These are phyloP conservation scores for Anguilla rostrata DNA, from an alignment of 2,113 vertebrate genomes.

Conservation along the genomic window DNA sequence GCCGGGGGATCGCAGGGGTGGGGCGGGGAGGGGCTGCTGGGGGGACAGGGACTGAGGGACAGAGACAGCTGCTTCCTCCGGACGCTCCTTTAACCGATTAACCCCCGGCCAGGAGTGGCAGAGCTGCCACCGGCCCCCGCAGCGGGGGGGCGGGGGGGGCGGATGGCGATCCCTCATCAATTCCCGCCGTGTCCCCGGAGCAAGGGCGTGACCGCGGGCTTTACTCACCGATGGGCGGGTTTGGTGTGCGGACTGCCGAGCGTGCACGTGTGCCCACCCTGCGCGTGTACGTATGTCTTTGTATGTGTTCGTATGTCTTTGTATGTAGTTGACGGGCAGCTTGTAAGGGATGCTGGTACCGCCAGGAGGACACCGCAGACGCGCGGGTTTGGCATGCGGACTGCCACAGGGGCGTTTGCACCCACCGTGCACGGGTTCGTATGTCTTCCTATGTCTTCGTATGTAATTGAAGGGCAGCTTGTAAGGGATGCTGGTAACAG, in stretches of 20 bases:
- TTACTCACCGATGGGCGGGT: constrained; percentile 25
- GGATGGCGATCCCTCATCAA: neutral
- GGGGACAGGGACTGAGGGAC: constrained; percentile 40
- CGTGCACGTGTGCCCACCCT: neutral
- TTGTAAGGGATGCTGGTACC: neutral
- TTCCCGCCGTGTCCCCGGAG: neutral
- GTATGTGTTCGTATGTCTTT: too few relatives aligned
- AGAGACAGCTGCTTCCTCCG: constrained; percentile 14
- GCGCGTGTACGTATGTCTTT: neutral
- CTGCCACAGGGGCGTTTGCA: constrained; percentile 33
- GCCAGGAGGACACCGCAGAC: neutral
- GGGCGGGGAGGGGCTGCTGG: neutral
- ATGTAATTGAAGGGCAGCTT: neutral
- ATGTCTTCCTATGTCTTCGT: too few relatives aligned
- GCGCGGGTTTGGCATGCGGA: constrained; percentile 47
- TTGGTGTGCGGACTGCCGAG: constrained; percentile 48
- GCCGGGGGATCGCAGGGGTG: neutral
- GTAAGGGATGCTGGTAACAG: neutral
- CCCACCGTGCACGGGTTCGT: neutral
- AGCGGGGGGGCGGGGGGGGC: neutral
- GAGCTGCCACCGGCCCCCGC: neutral
- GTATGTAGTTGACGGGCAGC: too few relatives aligned
- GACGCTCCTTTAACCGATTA: constrained; percentile 16
- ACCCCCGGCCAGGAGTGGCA: neutral
- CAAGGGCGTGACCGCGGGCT: neutral